Evolutionary conservation across 2,797 vertebrate species (phyloP), one percentile per base, ranked within the genome.

Genomic region (Falco peregrinus): DNA sequence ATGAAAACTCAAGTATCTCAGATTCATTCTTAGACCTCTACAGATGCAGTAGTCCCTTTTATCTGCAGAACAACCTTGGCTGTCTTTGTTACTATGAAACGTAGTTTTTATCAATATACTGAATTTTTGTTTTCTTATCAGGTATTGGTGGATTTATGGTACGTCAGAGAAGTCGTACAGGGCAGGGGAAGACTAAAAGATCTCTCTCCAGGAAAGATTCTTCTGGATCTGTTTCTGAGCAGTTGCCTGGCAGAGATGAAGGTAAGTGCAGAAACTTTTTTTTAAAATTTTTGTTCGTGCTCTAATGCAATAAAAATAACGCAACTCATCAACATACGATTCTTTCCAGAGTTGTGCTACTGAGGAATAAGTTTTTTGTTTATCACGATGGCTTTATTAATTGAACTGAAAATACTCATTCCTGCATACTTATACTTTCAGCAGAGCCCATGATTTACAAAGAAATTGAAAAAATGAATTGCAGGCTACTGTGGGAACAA

Each of bases 131-230:
- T 83, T 96, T 70, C 65, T 92, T 85, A 22, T 41, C 97, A 99
- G 99, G 99, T 85, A 99, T 99, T 61, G 99, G 99, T 86, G 99
- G 99, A 63, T 99, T 99, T 97, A 99, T 99, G 99, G 99, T 99
- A 63, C 99, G 99, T 65, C 99, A 99, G 97, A 99, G 99, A 95
- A 99, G 99, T 97, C 99, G 99, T 91, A 99, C 98, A 0, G 99
- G 99, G 10, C 99, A 99, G 95, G 98, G 99, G 70, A 99, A 99
- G 97, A 98, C 98, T 69, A 99, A 99, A 96, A 98, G 99, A 81
- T 97, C 98, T 48, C 98, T 99, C 80, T 98, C 98, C 93, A 99
- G 99, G 94, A 99, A 99, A 94, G 99, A 99, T 96, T 99, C 99
- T 57, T 99, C 99, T 63, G 99, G 99, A 67, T 99, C 99, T 3